Percentiles rank a stretch among this genome's conserved stretches.
phyloP scores from a whole-genome alignment of 2,113 vertebrate species.

The Tachycineta bicolor region DNA sequence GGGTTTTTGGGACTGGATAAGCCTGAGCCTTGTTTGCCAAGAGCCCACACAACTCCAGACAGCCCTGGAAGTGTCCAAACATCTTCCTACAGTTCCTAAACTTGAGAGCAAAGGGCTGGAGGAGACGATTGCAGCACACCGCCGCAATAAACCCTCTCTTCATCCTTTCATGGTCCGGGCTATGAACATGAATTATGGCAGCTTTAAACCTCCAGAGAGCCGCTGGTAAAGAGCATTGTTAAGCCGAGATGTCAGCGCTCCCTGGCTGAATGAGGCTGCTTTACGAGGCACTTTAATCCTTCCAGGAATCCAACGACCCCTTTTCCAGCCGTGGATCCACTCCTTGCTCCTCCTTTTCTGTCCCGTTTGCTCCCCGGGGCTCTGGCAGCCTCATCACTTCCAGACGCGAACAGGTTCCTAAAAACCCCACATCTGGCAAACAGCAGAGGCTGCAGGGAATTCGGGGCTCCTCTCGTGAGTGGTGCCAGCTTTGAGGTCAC shows the following conservation, averaged over 20 bases:
- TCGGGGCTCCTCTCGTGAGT: not conserved
- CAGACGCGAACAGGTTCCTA: not conserved
- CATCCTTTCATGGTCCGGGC: slow-evolving; percentile 65
- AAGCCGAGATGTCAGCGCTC: not conserved
- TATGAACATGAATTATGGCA: slow-evolving; percentile 23
- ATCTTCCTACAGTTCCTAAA: not conserved
- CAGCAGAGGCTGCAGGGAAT: not conserved
- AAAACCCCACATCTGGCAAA: not conserved
- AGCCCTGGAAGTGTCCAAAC: not conserved
- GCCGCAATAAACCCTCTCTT: slow-evolving; percentile 49
- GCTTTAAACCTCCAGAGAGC: not conserved
- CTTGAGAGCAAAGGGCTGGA: not conserved
- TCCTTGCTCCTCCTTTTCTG: not conserved
- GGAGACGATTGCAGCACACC: not conserved
- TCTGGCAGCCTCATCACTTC: not conserved
- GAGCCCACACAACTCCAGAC: not conserved
- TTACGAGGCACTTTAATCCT: slow-evolving; percentile 48
- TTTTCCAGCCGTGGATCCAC: not conserved
- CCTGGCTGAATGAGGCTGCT: not conserved
- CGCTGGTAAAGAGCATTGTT: not conserved
- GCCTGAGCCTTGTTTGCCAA: not conserved
- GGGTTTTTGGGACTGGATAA: not conserved
- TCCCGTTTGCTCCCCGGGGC: not conserved
- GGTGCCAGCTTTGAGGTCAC: not conserved
- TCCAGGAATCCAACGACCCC: not conserved